Evolutionary conservation across 1,140 invertebrate species (phyloP), one percentile per base, ranked within the genome.

Genomic region (Macrobrachium nipponense): DNA sequence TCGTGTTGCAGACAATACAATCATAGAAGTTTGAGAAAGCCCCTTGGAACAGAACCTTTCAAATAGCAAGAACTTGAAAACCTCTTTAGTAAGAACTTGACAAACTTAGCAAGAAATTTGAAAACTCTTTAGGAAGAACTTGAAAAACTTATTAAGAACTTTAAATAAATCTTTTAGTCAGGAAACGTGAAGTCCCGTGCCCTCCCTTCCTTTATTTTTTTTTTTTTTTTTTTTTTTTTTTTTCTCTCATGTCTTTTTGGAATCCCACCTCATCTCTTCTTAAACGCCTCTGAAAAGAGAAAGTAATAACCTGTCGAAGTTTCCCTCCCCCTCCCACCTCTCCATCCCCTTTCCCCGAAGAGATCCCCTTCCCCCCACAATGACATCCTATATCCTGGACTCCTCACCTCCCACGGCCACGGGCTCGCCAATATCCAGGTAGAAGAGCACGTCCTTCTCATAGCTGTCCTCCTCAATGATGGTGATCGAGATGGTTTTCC

Each of bases 401-500:
- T 70, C 11, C 82, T 5, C 78, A 88, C 88, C 88, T 88, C 88
- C 88, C 44, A 62, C 60, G 20, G 88, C 80, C n/a, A 85, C 66
- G 11, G 98, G 98, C 89, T 97, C 95, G 18, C 95, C 96, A 6
- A 99, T 92, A 91, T 98, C 95, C 0, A 99, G 94, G 91, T 96
- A 98, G 91, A 99, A 98, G 15, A 96, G 93, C 12, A 98, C 96
- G 90, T 98, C 96, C 91, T 99, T 99, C 91, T 99, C 98, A 90
- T 99, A 99, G 90, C 97, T 98, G 91, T 99, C 98, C 91, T 99
- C 97, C 92, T 99, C 98, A 82, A 97, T 94, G 87, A 99, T 98
- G 82, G 94, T 94, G 80, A 99, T 93, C 51, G 93, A 92, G 90
- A 99, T 96, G 82, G 92, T 92, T 93, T 98, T 95, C 91, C 98